Base-by-base conservation (phyloP, 2,113 vertebrate genomes). In the Nothocercus nigrocapillus region DNA sequence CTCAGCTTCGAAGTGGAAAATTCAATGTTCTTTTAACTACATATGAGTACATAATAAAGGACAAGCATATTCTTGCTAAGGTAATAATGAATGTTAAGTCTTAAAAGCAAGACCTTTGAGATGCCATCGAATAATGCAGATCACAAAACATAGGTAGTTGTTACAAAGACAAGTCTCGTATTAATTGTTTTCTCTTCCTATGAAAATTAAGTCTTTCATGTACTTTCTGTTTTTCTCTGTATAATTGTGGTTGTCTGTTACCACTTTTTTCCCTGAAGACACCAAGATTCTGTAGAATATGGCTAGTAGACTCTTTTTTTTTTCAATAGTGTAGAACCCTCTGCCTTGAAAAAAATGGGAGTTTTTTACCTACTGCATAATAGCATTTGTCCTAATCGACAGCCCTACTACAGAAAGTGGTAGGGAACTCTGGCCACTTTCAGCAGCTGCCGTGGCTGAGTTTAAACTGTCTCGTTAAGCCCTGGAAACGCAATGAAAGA, bases 61-160 rank as follows among this genome's bases (percentile, higher is more conserved):
- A 99, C 98, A 99, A 99, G 94, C 99, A 99, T 79, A 99, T 99
- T 85, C 99, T 99, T 90, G 99, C 99, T 94, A 99, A 99, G 99
- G 99, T 99, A 98, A 92, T 91, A 85, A 86, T 87, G 36, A 42
- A 20, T 67, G 64, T 69, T 42, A 16, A 61, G 28, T 92, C 13
- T 89, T 89, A 82, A 59, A 32, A 84, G 42, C 28, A 89, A 63
- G 22, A 69, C 42, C 45, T 89, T 18, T 3, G 8, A 53, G 12
- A 32, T 24, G n/a, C 32, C 34, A 79, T 88, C 13, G 79, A 72
- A 38, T 49, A 78, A 15, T 68, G 25, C 40, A 42, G 30, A 53
- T 13, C 47, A 66, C 40, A 61, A 69, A 89, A 24, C 7, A n/a
- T 2, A 1, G 42, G 38, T 32, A 62, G 59, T 73, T 76, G 2